phyloP scores from a whole-genome alignment of 2,888 invertebrate genomes.

The Ganaspis brasiliensis region DNA sequence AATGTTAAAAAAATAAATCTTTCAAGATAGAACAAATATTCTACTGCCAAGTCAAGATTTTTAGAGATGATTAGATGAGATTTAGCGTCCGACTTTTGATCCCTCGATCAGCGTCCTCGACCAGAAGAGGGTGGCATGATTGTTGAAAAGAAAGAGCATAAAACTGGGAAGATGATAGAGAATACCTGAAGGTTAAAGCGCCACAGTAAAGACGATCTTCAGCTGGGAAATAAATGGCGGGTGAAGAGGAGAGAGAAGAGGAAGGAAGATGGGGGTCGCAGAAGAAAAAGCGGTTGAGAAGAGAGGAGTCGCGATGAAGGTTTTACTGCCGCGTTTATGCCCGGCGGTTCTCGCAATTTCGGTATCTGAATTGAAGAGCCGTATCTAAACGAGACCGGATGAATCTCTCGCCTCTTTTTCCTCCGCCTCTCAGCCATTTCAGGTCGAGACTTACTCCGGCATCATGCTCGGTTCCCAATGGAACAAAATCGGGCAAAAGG shows the following conservation, averaged over 20 bases:
- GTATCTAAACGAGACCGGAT: conserved; percentile 73
- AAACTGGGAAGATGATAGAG: conserved; percentile 15
- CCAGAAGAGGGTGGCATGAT: conserved; percentile 6
- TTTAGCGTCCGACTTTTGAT: conserved; percentile 20
- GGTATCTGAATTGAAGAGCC: conserved; percentile 70
- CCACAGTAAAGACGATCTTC: conserved; percentile 55
- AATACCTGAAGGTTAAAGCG: conserved; percentile 26
- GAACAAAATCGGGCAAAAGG: conserved; percentile 35
- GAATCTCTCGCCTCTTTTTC: conserved; percentile 55
- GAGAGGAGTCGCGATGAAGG: conserved; percentile 56
- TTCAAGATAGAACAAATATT: too few relatives aligned
- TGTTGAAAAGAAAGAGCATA: conserved; percentile 10
- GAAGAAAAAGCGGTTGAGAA: conserved; percentile 56
- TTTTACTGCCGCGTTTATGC: conserved; percentile 67
- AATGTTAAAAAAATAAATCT: too few relatives aligned
- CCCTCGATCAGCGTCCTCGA: conserved; percentile 17
- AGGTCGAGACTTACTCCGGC: conserved; percentile 25
- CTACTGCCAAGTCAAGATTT: too few relatives aligned
- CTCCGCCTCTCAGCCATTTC: conserved; percentile 20
- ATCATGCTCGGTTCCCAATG: conserved; percentile 40
- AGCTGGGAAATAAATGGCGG: conserved; percentile 47
- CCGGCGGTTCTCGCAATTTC: conserved; percentile 71
- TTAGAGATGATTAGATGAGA: too few relatives aligned
- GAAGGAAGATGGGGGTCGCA: conserved; percentile 59
- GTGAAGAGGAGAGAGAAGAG: conserved; percentile 39